Evolutionary conservation across 2,113 vertebrate species (phyloP), one percentile per base, ranked within the genome.

Genomic region (Crotalus viridis): DNA sequence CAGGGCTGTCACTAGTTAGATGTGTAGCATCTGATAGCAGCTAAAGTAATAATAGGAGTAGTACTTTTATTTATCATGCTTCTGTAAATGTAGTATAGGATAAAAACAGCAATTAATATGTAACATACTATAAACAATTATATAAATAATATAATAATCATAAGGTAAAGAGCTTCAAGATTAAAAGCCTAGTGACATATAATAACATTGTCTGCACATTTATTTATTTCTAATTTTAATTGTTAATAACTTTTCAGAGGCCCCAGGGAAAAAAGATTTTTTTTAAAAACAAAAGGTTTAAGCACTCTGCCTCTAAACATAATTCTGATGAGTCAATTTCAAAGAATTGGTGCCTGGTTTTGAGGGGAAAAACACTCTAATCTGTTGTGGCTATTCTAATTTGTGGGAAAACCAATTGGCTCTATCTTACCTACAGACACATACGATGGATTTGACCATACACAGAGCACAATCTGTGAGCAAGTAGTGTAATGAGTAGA

Each of bases 1-100:
- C 94, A 94, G 90, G 86, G 89, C 87, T 94, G 91, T 93, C 93
- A 95, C 91, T 69, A 94, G 85, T 95, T 91, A 95, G 87, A 93
- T 33, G 90, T 8, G 89, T 2, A 94, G 88, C 46, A 39, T 93
- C 95, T 94, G 93, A 24, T 88, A 96, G 94, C 4, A 89, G 55
- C 26, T 92, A 93, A 94, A 39, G 33, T 81, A 81, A 39, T 81
- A 81, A 81, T 43, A 39, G 33, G 69, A 81, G 74, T 43, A 81
- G 33, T 43, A 21, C 17, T 81, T 81, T 81, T 43, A 81, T 43
- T 81, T 81, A 81, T 81, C 74, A 81, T 81, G 74, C 17, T 43
- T 81, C 74, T 81, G 74, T 43, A 81, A 81, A 17, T 43, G 33
- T 81, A 81, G 33, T 43, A 81, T 33, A 81, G 74, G 74, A 81